Base-by-base conservation (phyloP, 2,113 vertebrate genomes). In the Poicephalus meyeri region DNA sequence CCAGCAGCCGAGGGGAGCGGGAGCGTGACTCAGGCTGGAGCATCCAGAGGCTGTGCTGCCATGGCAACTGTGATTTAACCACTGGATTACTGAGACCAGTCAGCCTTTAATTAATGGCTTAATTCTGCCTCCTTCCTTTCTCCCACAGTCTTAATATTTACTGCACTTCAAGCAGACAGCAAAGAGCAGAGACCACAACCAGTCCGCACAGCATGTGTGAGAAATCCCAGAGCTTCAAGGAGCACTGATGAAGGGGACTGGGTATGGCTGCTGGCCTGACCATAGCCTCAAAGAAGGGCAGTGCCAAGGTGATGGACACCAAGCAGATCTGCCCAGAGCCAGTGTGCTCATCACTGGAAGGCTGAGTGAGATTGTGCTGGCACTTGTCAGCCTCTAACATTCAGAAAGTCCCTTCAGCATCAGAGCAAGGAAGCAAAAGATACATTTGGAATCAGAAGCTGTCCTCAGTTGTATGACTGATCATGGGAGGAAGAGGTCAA, bases 81-180 rank as follows among this genome's bases (percentile, higher is more conserved):
- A 89, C 10, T 15, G 50, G 3, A 39, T 90, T 96, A 49, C 85
- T 87, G 80, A 86, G 41, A 39, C 42, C 13, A 60, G 47, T 19
- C 68, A 94, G 47, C 44, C 78, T 91, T 90, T 91, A 89, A 97
- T 95, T 89, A 87, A 91, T 11, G 56, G 17, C 44, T 64, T 55
- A 47, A 52, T 69, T 83, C 71, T 92, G 0, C 0, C 49, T 86
- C 42, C 47, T 46, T 85, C 63, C 63, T 82, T 80, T 86, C 87
- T 79, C 20, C 29, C 44, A 28, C 39, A 25, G 16, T 35, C 0
- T 1, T 47, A 84, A 9, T 33, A 83, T 44, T 95, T 53, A 28
- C 50, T 50, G 46, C 64, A n/a, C 25, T 86, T 61, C 63, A 60
- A 37, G 29, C 20, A 65, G 46, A 29, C 13, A 79, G 49, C 41